Conservation (phyloP, 2,797 vertebrate species). For the Emys orbicularis region DNA sequence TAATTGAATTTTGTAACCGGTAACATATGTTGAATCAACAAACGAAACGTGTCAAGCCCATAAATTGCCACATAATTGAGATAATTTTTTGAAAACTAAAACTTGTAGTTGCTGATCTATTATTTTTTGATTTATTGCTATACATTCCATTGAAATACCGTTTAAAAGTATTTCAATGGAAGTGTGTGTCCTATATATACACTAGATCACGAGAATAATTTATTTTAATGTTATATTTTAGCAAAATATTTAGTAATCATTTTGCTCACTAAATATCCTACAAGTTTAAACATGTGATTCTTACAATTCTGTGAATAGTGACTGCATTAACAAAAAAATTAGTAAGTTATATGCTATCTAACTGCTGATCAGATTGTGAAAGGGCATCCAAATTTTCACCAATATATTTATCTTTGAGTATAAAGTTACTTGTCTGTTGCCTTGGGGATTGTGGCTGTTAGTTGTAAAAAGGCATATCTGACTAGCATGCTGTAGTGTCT, state of each 20-base stretch:
- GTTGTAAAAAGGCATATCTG: not conserved
- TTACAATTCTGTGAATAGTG: not conserved
- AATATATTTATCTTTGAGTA: not conserved
- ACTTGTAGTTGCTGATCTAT: not conserved
- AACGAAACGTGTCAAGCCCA: accelerated
- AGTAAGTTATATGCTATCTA: not conserved
- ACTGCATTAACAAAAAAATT: no score
- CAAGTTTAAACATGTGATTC: not conserved
- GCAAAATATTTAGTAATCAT: not conserved
- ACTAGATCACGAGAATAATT: not conserved
- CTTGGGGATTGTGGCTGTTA: not conserved
- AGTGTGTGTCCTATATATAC: no score
- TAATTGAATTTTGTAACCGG: not conserved
- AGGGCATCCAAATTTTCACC: not conserved
- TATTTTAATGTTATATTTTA: not conserved
- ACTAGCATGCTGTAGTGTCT: not conserved
- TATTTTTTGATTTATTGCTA: not conserved
- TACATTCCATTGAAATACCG: not conserved
- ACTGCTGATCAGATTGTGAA: not conserved
- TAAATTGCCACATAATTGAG: not conserved
- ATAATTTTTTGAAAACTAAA: not conserved
- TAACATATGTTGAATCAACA: not conserved
- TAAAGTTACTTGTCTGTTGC: not conserved
- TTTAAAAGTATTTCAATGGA: not conserved
- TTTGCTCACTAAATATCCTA: not conserved